These are phyloP conservation scores for Acropternis orthonyx DNA, from an alignment of 2,797 vertebrate species.

Conservation along the genomic window DNA sequence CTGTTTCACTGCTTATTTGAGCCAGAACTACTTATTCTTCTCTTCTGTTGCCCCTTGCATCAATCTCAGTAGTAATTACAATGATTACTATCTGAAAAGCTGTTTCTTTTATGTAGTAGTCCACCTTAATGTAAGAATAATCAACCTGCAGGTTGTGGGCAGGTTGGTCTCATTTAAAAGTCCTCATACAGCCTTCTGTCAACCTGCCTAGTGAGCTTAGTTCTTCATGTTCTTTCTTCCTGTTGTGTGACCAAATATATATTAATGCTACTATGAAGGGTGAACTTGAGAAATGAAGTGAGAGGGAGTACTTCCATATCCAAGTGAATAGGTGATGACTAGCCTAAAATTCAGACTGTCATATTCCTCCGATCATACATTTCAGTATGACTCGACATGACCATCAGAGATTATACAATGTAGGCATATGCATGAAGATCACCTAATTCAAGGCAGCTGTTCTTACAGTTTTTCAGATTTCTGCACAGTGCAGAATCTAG, in stretches of 20 bases:
- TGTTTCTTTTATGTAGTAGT: not conserved
- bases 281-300: not conserved
- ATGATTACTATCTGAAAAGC: not conserved
- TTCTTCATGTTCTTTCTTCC: not conserved
- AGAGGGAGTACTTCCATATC: not conserved
- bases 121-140: not conserved
- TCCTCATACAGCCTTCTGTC: not conserved
- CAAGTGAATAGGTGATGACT: not conserved
- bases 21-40: not conserved
- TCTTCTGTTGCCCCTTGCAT: not conserved
- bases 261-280: not conserved
- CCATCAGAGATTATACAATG: not conserved
- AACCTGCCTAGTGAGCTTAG: not conserved
- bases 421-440: not conserved
- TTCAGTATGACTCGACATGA: not conserved
- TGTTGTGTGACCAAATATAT: not conserved
- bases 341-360: not conserved
- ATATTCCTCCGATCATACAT: not conserved
- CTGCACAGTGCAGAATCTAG: not conserved
- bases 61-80: not conserved
- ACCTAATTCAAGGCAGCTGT: not conserved
- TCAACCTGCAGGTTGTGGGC: not conserved
- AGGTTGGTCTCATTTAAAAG: not conserved
- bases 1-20: slow-evolving; percentile 12
- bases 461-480: not conserved